Percentiles rank a stretch among this genome's conserved stretches.
These are phyloP conservation scores for Ypsolopha scabrella DNA, from an alignment of 2,888 invertebrate genomes.

Conservation along the genomic window DNA sequence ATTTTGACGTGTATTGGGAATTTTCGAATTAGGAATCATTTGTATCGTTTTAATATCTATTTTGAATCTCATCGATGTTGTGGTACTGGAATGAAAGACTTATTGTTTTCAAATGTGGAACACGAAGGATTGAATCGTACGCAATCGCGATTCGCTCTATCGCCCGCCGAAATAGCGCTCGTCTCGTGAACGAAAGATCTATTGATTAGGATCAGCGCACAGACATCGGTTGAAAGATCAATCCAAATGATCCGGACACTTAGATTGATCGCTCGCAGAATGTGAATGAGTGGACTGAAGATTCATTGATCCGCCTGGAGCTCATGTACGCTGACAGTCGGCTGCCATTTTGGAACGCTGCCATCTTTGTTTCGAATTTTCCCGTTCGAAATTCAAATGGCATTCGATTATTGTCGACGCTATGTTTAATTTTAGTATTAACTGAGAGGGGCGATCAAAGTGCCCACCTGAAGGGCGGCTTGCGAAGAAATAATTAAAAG, in stretches of 20 bases:
- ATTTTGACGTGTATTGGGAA: conserved; percentile 18
- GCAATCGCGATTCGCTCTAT: neutral
- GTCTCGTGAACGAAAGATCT: conserved; percentile 4
- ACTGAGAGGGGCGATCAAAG: conserved; percentile 28
- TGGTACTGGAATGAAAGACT: neutral
- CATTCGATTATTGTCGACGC: conserved; percentile 1
- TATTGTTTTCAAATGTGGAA: neutral
- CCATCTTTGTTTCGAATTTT: conserved; percentile 16
- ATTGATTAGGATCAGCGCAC: conserved; percentile 8
- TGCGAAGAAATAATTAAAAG: conserved; percentile 62
- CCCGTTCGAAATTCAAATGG: conserved; percentile 7
- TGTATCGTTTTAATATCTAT: conserved; percentile 2
- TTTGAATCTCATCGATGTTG: neutral
- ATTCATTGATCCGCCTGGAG: conserved; percentile 14
- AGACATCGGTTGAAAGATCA: conserved; percentile 11
- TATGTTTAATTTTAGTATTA: conserved; percentile 4
- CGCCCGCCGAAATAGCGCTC: neutral
- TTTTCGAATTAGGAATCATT: neutral
- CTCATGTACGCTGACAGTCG: conserved; percentile 5
- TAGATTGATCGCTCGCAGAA: conserved; percentile 11
- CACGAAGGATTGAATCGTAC: neutral
- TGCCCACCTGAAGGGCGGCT: conserved; percentile 42
- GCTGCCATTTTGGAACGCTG: conserved; percentile 14
- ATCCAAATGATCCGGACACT: conserved; percentile 3
- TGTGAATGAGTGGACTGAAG: conserved; percentile 12